phyloP scores from a whole-genome alignment of 1,140 invertebrate species.

The Drosophila nebulosa region DNA sequence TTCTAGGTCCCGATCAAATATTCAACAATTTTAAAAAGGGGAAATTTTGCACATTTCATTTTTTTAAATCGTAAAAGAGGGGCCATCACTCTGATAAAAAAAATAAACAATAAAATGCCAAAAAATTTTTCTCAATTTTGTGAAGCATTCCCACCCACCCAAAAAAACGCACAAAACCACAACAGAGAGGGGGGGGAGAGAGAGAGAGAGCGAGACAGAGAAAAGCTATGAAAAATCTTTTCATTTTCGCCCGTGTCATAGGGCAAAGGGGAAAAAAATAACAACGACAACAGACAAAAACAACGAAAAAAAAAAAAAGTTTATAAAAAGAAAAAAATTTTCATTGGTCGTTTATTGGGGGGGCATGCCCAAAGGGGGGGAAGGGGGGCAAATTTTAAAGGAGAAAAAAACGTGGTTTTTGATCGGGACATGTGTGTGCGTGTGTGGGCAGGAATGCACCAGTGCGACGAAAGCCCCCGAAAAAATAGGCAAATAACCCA shows the following conservation, averaged over 20 bases:
- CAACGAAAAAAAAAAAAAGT: conserved; percentile 16
- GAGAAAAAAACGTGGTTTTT: background rate
- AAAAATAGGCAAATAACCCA: conserved; percentile 1
- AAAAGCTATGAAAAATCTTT: conserved; percentile 47
- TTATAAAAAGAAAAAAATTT: conserved; percentile 67
- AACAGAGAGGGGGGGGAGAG: too few species aligned
- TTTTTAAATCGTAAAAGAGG: conserved; percentile 31
- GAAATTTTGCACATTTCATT: conserved; percentile 22
- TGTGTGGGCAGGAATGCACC: too few species aligned
- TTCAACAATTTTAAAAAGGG: background rate
- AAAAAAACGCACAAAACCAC: background rate
- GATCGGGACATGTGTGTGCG: background rate
- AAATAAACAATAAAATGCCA: conserved; percentile 41
- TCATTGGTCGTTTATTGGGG: background rate
- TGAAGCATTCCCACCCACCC: conserved; percentile 4
- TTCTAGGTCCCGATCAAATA: background rate
- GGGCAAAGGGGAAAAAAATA: background rate
- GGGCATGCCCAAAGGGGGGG: too few species aligned
- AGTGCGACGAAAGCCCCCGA: background rate
- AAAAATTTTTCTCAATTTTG: conserved; percentile 21
- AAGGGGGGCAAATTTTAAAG: background rate
- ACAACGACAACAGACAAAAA: conserved; percentile 17
- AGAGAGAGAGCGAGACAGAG: background rate
- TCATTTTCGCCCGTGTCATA: conserved; percentile 7
- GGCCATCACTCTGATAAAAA: conserved; percentile 28